A percentile compares a stretch with the other conserved stretches of the same genome.
These are phyloP conservation scores for Hylaeus volcanicus DNA, from an alignment of 1,140 invertebrate genomes.

Conservation along the genomic window DNA sequence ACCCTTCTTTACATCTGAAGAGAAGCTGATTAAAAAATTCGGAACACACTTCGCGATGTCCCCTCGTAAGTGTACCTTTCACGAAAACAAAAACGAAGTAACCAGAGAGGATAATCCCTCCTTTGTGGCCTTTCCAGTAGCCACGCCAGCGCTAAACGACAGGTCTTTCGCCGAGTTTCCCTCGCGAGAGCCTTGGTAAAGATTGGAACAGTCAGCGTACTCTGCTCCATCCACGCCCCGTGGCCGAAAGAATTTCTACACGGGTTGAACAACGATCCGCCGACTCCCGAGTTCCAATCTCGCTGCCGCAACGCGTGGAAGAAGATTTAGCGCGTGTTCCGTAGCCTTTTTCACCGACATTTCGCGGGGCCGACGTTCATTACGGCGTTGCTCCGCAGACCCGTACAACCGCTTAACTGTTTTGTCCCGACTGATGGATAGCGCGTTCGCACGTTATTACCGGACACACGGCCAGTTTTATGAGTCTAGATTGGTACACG, in stretches of 20 bases:
- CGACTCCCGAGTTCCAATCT: background rate
- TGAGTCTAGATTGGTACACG: constrained; percentile 70
- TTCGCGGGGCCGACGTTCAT: constrained; percentile 55
- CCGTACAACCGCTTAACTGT: constrained; percentile 71
- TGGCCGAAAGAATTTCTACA: constrained; percentile 13
- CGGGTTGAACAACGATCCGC: constrained; percentile 16
- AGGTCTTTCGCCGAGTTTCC: background rate
- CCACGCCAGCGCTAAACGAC: no score
- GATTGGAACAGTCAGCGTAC: background rate
- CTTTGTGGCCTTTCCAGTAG: no score
- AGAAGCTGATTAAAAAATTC: no score
- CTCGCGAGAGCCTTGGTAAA: background rate
- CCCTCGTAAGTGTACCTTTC: no score
- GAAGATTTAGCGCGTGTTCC: constrained; percentile 50
- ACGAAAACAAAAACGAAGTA: no score
- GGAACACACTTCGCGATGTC: no score
- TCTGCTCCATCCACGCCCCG: background rate
- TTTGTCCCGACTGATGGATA: constrained; percentile 74
- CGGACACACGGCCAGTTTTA: constrained; percentile 70
- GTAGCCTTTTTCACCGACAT: constrained; percentile 50
- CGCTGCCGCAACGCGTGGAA: background rate
- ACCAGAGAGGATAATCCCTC: no score
- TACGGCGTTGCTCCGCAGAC: constrained; percentile 42
- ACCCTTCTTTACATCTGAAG: no score
- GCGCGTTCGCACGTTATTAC: constrained; percentile 76